Conservation (phyloP, 2,888 invertebrate genomes). For the Girardia tigrina region DNA sequence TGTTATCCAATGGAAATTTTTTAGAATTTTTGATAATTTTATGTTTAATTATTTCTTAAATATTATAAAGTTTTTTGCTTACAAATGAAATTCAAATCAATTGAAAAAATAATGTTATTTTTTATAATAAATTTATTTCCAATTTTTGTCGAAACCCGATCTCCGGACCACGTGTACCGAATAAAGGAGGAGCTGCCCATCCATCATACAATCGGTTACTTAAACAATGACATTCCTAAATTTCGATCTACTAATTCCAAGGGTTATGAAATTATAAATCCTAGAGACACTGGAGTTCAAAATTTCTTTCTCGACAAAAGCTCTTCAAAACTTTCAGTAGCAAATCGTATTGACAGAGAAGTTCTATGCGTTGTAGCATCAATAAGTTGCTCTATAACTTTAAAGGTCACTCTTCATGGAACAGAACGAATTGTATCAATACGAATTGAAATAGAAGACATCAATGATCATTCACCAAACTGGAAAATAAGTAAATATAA, state of each 20-base stretch:
- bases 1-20: too few relatives aligned
- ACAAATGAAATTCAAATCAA: too few relatives aligned
- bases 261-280: neutral
- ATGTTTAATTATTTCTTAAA: too few relatives aligned
- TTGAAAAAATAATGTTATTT: neutral
- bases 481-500: neutral
- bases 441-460: conserved; percentile 21
- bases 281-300: conserved; percentile 5
- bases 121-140: neutral
- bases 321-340: neutral
- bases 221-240: conserved; percentile 8
- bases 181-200: neutral
- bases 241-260: neutral
- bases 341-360: neutral
- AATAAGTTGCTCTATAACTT: neutral
- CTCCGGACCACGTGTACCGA: neutral
- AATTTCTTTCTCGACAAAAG: neutral
- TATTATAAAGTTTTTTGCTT: too few relatives aligned
- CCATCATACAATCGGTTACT: neutral
- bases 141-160: neutral
- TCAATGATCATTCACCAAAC: conserved; percentile 28
- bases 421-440: neutral
- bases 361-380: neutral
- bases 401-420: neutral
- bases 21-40: too few relatives aligned